Percentiles rank a stretch among this genome's conserved stretches.
phyloP scores from a whole-genome alignment of 2,888 invertebrate species.

The Cylindroiulus punctatus region DNA sequence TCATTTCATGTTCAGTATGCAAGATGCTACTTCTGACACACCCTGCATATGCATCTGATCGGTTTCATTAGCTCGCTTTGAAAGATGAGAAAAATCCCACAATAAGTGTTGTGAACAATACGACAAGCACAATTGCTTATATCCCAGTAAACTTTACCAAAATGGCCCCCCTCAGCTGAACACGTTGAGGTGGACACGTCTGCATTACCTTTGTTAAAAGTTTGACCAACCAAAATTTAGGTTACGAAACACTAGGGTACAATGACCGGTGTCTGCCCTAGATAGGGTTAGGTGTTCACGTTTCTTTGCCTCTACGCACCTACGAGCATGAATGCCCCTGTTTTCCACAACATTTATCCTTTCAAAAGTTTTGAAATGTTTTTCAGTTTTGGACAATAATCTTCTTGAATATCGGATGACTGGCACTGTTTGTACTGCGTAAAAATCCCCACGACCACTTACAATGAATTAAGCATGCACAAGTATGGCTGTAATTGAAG shows the following conservation, averaged over 20 bases:
- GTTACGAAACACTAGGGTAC: constrained; percentile 47
- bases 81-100: not conserved
- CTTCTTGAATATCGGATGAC: not conserved
- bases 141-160: constrained; percentile 13
- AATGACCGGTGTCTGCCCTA: constrained; percentile 50
- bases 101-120: not conserved
- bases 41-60: not conserved
- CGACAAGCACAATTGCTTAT: not conserved
- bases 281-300: constrained; percentile 47
- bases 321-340: constrained; percentile 30
- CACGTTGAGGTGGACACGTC: constrained; percentile 40
- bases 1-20: not conserved
- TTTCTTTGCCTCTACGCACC: constrained; percentile 29
- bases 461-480: constrained; percentile 16
- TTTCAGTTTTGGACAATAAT: not conserved
- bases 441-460: not conserved
- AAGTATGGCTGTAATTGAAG: not conserved
- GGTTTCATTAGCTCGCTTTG: not conserved
- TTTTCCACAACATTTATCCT: constrained; percentile 6
- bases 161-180: constrained; percentile 32
- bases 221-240: constrained; percentile 50
- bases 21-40: not conserved
- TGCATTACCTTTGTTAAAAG: constrained; percentile 30
- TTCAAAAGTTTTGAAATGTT: not conserved
- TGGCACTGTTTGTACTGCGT: not conserved